A percentile compares a stretch with the other conserved stretches of the same genome.
Evolutionary conservation across 2,888 invertebrate species (phyloP).

Genomic region (Carterocephalus palaemon): DNA sequence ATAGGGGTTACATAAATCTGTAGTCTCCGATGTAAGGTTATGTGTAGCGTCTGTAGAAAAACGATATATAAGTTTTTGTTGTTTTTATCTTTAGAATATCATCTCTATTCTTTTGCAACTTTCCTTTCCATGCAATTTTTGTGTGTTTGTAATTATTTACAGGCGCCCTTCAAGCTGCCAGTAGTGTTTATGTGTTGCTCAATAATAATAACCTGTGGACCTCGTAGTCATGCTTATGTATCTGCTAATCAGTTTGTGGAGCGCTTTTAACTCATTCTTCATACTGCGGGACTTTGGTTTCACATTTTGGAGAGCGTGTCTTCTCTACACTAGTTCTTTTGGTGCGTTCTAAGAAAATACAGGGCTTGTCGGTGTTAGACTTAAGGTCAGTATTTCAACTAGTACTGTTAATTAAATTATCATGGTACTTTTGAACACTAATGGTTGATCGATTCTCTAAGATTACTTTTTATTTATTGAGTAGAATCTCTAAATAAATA

Average conservation of each 20-base stretch:
- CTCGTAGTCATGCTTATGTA: neutral
- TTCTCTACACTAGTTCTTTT: conserved; percentile 12
- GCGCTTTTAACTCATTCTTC: conserved; percentile 23
- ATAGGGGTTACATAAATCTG: too few species aligned
- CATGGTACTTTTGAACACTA: too few species aligned
- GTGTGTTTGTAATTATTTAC: conserved; percentile 18
- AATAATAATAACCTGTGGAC: neutral
- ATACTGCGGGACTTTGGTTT: conserved; percentile 23
- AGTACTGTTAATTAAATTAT: too few species aligned
- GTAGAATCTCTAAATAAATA: too few species aligned
- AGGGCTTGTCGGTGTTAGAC: too few species aligned
- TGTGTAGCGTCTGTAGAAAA: neutral
- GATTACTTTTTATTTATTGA: too few species aligned
- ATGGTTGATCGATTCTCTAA: too few species aligned
- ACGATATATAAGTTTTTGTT: conserved; percentile 10
- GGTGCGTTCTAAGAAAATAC: conserved; percentile 10
- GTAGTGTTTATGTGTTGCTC: neutral
- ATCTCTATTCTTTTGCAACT: conserved; percentile 4
- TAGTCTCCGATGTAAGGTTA: neutral
- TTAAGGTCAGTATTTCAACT: too few species aligned
- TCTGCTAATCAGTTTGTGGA: conserved; percentile 17
- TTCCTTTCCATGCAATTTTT: conserved; percentile 12
- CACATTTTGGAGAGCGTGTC: conserved; percentile 18
- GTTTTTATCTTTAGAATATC: conserved; percentile 22
- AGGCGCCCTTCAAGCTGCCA: conserved; percentile 9